Evolutionary conservation across 2,888 invertebrate species (phyloP).

Genomic region (Mylabris sibirica): DNA sequence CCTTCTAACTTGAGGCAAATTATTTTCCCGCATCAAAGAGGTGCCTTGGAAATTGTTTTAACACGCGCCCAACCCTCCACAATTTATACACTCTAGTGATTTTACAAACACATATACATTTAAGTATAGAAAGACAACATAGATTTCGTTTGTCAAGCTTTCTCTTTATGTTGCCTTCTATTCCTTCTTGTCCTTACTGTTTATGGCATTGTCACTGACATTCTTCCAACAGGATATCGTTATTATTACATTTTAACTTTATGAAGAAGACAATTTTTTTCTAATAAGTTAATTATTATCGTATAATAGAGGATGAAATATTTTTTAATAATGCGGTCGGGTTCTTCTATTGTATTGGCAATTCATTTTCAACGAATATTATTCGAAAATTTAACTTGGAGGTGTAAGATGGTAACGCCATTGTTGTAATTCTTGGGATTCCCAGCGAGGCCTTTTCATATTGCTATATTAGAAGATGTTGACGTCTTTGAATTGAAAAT

Average conservation of each 20-base stretch:
- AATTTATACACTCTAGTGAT: conserved; percentile 42
- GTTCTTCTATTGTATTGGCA: conserved; percentile 7
- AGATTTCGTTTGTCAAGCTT: conserved; percentile 9
- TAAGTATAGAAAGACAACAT: not conserved
- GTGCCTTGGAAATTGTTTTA: conserved; percentile 57
- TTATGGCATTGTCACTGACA: not conserved
- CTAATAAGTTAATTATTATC: not conserved
- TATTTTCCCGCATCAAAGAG: conserved; percentile 55
- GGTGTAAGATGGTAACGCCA: conserved; percentile 48
- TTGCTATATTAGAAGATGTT: conserved; percentile 59
- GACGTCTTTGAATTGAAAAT: conserved; percentile 59
- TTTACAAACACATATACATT: conserved; percentile 18
- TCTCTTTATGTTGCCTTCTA: conserved; percentile 1
- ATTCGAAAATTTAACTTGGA: conserved; percentile 34
- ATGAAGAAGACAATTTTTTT: not conserved
- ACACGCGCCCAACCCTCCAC: conserved; percentile 50
- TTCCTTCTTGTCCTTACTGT: not conserved
- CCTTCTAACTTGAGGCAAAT: conserved; percentile 57
- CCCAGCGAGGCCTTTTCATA: conserved; percentile 55
- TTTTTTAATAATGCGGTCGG: conserved; percentile 16
- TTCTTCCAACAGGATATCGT: not conserved
- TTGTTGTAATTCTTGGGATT: conserved; percentile 56
- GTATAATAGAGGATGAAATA: not conserved
- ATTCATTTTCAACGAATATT: conserved; percentile 18
- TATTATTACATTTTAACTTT: not conserved